Evolutionary conservation across 2,888 invertebrate genomes (phyloP).

Genomic region (Empis stercorea): DNA sequence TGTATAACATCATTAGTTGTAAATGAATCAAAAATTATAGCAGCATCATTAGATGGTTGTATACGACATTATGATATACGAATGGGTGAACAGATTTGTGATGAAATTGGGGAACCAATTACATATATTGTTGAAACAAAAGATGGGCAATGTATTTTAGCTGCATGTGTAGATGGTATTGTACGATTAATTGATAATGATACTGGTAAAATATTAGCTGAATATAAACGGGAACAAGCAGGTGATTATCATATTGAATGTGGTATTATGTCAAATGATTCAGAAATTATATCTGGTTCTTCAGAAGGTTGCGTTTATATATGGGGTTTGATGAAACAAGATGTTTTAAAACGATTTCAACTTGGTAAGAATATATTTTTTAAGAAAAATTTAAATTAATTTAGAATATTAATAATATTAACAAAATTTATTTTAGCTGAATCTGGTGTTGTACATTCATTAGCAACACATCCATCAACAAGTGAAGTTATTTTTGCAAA

Average conservation of each 20-base stretch:
- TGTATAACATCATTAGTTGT: constrained; percentile 67
- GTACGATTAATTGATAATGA: constrained; percentile 82
- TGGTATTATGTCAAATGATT: constrained; percentile 70
- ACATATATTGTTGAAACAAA: constrained; percentile 75
- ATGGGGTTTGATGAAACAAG: constrained; percentile 79
- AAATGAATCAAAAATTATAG: constrained; percentile 79
- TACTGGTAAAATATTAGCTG: constrained; percentile 60
- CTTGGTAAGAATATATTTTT: constrained; percentile 19
- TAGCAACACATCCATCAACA: constrained; percentile 63
- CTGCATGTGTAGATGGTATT: constrained; percentile 70
- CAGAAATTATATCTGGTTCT: constrained; percentile 79
- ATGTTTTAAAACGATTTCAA: constrained; percentile 37
- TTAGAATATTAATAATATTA: background rate
- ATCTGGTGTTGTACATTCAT: constrained; percentile 58
- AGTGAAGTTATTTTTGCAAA: constrained; percentile 30
- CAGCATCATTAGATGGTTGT: constrained; percentile 80
- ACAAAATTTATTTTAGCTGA: constrained; percentile 20
- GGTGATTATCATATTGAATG: constrained; percentile 80
- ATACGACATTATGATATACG: constrained; percentile 84
- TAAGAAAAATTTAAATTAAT: constrained; percentile 14
- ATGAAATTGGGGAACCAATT: constrained; percentile 74
- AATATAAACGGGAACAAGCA: constrained; percentile 64
- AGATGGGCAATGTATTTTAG: constrained; percentile 85
- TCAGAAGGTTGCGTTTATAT: constrained; percentile 51
- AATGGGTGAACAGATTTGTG: constrained; percentile 66